Conservation (phyloP, 1,140 invertebrate species). For the Diorhabda carinulata region DNA sequence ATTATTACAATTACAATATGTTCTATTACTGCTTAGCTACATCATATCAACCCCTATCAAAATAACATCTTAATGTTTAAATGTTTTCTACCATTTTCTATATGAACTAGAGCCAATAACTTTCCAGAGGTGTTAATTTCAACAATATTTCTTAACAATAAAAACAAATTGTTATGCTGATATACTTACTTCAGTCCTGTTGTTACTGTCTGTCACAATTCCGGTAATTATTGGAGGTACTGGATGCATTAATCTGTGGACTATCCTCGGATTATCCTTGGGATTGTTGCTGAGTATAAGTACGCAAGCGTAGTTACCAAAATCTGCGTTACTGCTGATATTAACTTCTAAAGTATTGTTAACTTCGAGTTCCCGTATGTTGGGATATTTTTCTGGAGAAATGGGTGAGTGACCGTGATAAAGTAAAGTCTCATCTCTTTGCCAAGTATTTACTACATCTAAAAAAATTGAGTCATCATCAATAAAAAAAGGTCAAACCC, state of each 20-base stretch:
- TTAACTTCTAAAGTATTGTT: slow-evolving; percentile 22
- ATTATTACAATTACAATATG: no score
- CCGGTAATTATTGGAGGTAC: slow-evolving; percentile 13
- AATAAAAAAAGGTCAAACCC: no score
- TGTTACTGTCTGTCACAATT: slow-evolving; percentile 17
- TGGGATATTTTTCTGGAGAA: slow-evolving; percentile 7
- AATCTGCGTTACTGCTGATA: slow-evolving; percentile 19
- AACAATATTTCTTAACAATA: not conserved
- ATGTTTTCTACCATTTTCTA: no score
- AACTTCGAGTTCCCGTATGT: slow-evolving; percentile 10
- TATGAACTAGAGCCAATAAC: no score
- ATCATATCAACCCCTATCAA: no score
- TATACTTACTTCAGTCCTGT: slow-evolving; percentile 23
- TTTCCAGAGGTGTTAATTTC: no score
- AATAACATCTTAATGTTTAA: no score
- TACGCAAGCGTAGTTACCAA: slow-evolving; percentile 25
- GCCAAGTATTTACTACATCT: slow-evolving; percentile 25
- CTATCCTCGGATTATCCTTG: slow-evolving; percentile 15
- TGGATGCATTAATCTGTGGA: slow-evolving; percentile 17
- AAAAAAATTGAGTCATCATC: not conserved
- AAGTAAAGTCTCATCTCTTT: slow-evolving; percentile 19
- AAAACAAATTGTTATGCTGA: not conserved
- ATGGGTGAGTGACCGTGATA: slow-evolving; percentile 22
- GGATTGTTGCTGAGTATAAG: slow-evolving; percentile 16
- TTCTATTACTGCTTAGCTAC: no score